Base-by-base conservation (phyloP, 2,113 vertebrate species). In the Gopherus flavomarginatus region DNA sequence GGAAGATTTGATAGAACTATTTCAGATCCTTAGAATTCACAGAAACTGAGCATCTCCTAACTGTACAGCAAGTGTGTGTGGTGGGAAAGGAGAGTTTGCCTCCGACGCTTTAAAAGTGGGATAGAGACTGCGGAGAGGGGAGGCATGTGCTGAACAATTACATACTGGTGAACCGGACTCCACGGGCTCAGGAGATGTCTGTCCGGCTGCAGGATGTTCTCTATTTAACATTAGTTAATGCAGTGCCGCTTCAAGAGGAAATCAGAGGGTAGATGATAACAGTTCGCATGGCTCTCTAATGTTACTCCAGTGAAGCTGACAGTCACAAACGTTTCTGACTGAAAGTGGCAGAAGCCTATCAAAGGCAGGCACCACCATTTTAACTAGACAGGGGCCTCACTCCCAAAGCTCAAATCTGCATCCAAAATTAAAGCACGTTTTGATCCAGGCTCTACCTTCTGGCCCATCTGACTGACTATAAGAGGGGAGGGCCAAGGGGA, bases 341-440 rank as follows among this genome's bases (percentile, higher is more conserved):
- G 29, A 13, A 62, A 6, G 2, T 7, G 14, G 29, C 59, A 62
- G 59, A 62, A 35, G 13, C 59, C 59, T 62, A 35, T 62, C 31
- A 62, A 62, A 62, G 59, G 12, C 12, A 35, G 59, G 59, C 27
- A 31, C 29, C 69, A 53, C 44, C 0, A 0, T 81, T 35, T 80
- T 5, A 3, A 29, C 14, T 24, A 11, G 0, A 0, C 11, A 1
- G 1, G 0, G 12, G 31, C 6, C 31, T 24, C 49, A 2, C 6
- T 54, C 80, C 65, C 8, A 0, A n/a, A 52, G 50, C 7, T 21
- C 79, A 4, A 31, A 35, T 44, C 65, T 31, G 24, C 52, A 16
- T 29, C 16, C 38, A 12, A 38, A 26, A 69, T 81, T 38, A 3
- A 16, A 24, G 8, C 87, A 7, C 54, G 0, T 21, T 10, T 27